These are phyloP conservation scores for Acropora yongei DNA, from an alignment of 64 coral and sea anemone genomes.

Conservation along the genomic window DNA sequence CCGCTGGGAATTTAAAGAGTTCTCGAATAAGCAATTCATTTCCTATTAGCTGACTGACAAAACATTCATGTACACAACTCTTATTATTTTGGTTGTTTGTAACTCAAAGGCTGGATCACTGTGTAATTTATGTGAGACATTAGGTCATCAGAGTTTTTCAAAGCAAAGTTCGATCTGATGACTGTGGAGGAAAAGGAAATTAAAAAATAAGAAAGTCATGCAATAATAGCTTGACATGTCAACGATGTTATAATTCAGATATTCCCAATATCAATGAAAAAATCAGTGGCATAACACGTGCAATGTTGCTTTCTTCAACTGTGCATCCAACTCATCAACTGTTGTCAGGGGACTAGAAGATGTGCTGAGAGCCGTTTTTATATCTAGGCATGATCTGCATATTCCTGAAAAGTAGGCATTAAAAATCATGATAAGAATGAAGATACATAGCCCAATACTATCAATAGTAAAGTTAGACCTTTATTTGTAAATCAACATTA, in stretches of 20 bases:
- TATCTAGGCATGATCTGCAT: constrained; percentile 68
- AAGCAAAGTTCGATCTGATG: neutral
- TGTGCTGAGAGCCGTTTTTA: constrained; percentile 34
- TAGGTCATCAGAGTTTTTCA: too few species aligned
- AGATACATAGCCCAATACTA: neutral
- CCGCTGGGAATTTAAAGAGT: too few species aligned
- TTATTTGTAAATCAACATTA: too few species aligned
- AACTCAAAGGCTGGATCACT: too few species aligned
- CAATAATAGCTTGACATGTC: neutral
- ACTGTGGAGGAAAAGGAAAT: neutral
- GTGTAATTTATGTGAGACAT: too few species aligned
- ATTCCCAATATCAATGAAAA: neutral
- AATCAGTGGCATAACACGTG: constrained; percentile 18
- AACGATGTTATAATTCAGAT: too few species aligned
- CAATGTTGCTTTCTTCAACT: constrained; percentile 52
- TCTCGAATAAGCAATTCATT: too few species aligned
- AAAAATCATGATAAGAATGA: neutral
- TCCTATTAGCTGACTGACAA: too few species aligned
- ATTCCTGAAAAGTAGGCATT: constrained; percentile 39
- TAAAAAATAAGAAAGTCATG: neutral
- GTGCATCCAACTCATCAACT: constrained; percentile 50
- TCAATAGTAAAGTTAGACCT: neutral
- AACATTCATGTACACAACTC: too few species aligned
- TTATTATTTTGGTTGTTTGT: too few species aligned
- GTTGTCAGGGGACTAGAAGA: constrained; percentile 1